Conservation (phyloP, 2,113 vertebrate genomes). For the Oostethus manadensis region DNA sequence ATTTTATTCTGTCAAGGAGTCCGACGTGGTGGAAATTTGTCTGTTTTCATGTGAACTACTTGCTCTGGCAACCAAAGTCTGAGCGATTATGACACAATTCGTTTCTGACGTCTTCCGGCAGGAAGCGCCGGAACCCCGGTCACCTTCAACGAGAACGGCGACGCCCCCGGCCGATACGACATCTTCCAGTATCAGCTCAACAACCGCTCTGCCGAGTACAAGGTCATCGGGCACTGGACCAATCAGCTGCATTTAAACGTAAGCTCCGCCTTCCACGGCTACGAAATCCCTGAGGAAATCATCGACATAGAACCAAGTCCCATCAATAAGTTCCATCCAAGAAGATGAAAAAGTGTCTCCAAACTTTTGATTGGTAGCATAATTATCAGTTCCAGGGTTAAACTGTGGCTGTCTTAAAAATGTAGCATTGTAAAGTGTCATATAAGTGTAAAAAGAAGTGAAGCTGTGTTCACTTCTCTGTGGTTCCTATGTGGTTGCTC, state of each 20-base stretch:
- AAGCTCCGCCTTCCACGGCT: conserved; percentile 33
- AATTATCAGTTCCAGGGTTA: no score
- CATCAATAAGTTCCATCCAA: no score
- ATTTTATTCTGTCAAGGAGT: no score
- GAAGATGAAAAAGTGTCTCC: no score
- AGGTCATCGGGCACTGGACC: conserved; percentile 92
- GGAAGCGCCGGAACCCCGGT: conserved; percentile 94
- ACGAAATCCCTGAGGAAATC: not conserved
- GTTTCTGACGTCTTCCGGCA: conserved; percentile 47
- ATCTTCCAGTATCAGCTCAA: conserved; percentile 96
- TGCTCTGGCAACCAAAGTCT: no score
- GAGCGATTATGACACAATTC: not conserved
- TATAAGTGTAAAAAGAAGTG: not conserved
- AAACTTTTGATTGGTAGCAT: no score
- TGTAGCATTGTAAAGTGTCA: no score
- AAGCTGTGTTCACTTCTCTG: not conserved
- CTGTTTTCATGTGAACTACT: no score
- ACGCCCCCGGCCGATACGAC: conserved; percentile 95
- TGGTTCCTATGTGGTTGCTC: not conserved
- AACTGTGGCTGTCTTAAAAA: no score
- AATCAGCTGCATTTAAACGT: conserved; percentile 89
- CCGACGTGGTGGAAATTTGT: no score
- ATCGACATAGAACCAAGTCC: no score
- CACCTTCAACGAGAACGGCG: conserved; percentile 93
- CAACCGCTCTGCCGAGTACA: conserved; percentile 85